Evolutionary conservation across 2,113 vertebrate genomes (phyloP).

Genomic region (Panthera uncia): DNA sequence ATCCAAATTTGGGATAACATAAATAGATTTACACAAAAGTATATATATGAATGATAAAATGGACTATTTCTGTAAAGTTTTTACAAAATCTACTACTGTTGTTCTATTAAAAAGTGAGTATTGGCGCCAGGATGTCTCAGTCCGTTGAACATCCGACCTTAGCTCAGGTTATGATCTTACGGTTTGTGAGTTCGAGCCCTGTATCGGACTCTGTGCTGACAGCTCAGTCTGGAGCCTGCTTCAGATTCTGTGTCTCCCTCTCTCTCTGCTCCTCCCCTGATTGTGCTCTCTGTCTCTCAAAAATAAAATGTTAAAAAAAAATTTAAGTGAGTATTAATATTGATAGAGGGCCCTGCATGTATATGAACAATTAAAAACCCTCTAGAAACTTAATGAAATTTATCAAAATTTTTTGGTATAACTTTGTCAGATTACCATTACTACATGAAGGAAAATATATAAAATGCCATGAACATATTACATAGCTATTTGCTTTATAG

Average conservation of each 20-base stretch:
- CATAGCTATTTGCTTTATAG: not conserved
- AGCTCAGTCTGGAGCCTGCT: not conserved
- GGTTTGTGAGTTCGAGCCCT: not conserved
- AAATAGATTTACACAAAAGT: not conserved
- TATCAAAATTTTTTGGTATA: not conserved
- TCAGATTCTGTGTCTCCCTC: not conserved
- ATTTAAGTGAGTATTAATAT: not conserved
- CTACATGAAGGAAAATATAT: not conserved
- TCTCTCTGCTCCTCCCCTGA: not conserved
- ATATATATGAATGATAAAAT: not conserved
- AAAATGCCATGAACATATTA: not conserved
- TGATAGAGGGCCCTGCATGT: not conserved
- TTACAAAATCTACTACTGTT: not conserved
- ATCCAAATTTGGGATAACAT: not conserved
- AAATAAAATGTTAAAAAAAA: not conserved
- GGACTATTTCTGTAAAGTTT: not conserved
- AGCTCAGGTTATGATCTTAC: not conserved
- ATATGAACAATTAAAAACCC: not conserved
- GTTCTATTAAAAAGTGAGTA: not conserved
- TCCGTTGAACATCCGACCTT: not conserved
- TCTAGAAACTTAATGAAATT: not conserved
- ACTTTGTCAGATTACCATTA: not conserved
- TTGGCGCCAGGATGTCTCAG: not conserved
- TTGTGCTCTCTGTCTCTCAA: not conserved
- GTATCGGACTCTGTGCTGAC: not conserved